Conservation (phyloP, 2,888 invertebrate species). For the Priocnemis perturbator region DNA sequence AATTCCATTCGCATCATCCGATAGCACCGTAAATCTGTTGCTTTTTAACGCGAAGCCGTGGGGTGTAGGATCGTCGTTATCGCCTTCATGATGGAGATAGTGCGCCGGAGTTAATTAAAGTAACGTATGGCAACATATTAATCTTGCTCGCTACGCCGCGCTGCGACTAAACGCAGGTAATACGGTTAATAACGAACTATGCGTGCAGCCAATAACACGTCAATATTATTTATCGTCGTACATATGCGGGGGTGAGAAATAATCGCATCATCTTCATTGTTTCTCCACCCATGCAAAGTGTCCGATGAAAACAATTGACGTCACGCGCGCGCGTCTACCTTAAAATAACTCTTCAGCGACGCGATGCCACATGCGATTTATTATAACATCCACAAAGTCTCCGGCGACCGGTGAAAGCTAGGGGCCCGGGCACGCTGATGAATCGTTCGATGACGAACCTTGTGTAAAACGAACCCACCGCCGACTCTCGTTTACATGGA, state of each 20-base stretch:
- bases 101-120: slow-evolving; percentile 55
- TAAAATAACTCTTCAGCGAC: no score
- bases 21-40: slow-evolving; percentile 21
- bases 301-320: no score
- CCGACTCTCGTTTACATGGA: no score
- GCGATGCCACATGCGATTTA: no score
- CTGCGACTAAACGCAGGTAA: slow-evolving; percentile 52
- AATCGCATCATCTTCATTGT: no score
- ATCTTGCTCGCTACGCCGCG: slow-evolving; percentile 57
- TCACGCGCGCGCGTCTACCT: no score
- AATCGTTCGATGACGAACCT: no score
- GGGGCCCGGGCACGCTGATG: no score
- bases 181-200: slow-evolving; percentile 18
- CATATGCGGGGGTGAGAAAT: neutral
- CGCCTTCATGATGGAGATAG: slow-evolving; percentile 41
- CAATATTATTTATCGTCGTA: slow-evolving; percentile 49
- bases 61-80: slow-evolving; percentile 35
- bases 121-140: slow-evolving; percentile 60
- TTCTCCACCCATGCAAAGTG: no score
- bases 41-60: slow-evolving; percentile 33
- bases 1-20: neutral
- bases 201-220: slow-evolving; percentile 54
- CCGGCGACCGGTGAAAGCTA: no score
- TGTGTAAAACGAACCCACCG: no score
- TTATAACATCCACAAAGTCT: no score